Percentiles rank a stretch among this genome's conserved stretches.
Conservation (phyloP, 2,113 vertebrate genomes). For the Clupea harengus region DNA sequence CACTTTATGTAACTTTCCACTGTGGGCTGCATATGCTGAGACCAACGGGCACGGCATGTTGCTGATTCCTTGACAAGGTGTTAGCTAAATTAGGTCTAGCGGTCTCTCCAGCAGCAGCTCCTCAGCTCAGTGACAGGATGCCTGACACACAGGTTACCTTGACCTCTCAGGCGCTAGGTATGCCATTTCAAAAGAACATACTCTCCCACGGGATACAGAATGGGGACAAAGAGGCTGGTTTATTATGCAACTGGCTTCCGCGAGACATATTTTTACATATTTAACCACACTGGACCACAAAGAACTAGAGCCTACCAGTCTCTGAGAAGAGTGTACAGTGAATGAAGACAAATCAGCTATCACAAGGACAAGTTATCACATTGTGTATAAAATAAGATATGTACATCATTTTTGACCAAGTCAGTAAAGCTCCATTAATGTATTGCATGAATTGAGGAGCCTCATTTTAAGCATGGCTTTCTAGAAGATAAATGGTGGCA, state of each 20-base stretch:
- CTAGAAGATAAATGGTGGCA: no score
- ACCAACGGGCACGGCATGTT: neutral
- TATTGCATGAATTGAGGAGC: neutral
- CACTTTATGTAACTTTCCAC: neutral
- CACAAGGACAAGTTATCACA: neutral
- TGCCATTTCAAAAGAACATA: neutral
- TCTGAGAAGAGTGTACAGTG: neutral
- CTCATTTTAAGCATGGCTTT: no score
- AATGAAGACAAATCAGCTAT: neutral
- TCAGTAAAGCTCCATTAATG: neutral
- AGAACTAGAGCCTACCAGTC: neutral
- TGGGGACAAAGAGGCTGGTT: conserved; percentile 13
- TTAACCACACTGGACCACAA: neutral
- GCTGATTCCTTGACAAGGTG: conserved; percentile 4
- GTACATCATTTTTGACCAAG: neutral
- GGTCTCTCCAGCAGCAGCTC: conserved; percentile 30
- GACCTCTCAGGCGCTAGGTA: conserved; percentile 1
- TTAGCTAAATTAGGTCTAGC: neutral
- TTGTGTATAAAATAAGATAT: neutral
- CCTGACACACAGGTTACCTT: neutral
- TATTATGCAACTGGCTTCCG: neutral
- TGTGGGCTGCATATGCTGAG: neutral
- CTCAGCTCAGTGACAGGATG: neutral
- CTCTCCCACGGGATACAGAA: neutral
- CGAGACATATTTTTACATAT: neutral